Base-by-base conservation (phyloP, 2,888 invertebrate genomes). In the Melipona bicolor region DNA sequence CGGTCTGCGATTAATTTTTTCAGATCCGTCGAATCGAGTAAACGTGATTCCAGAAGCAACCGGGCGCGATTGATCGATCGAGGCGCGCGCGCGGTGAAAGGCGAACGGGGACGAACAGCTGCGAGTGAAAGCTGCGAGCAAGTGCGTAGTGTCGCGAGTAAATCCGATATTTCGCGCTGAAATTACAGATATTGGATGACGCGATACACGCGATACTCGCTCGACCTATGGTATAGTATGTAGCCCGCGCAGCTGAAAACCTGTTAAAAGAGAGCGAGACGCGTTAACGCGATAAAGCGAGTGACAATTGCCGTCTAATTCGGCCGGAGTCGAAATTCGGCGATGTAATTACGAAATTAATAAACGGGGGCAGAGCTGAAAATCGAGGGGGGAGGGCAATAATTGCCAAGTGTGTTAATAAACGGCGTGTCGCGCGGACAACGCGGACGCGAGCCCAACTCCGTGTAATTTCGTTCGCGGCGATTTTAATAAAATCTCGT, bases 311-410 rank as follows among this genome's bases (percentile, higher is more conserved):
- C 32, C 32, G 54, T 52, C 43, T 76, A 56, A 70, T 77, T 61
- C 61, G 27, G 61, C 52, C 17, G 19, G 15, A 52, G 17, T 52
- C 17, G 9, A 27, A 27, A 24, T 27, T 61, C 24, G 24, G 61
- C 9, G 27, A 19, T 19, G 61, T 65, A 78, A 78, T 72, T 62
- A 54, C 54, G 71, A 78, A 54, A 78, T 77, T 78, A 78, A 78
- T 78, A 78, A 77, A 19, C 19, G 74, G 19, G 65, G 19, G 65
- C 27, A 54, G 43, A 9, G 24, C 36, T 43, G 74, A 43, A 36
- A 65, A 65, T 54, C 49, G 36, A 13, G 13, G 36, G n/a, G 9
- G 17, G 32, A 24, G 9, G 17, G 50, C 64, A 65, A 78, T 73
- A 78, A 72, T 78, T 49, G 72, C 27, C 64, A 27, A 78, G 62